Base-by-base conservation (phyloP, 2,797 vertebrate species). In the Chelonia mydas region DNA sequence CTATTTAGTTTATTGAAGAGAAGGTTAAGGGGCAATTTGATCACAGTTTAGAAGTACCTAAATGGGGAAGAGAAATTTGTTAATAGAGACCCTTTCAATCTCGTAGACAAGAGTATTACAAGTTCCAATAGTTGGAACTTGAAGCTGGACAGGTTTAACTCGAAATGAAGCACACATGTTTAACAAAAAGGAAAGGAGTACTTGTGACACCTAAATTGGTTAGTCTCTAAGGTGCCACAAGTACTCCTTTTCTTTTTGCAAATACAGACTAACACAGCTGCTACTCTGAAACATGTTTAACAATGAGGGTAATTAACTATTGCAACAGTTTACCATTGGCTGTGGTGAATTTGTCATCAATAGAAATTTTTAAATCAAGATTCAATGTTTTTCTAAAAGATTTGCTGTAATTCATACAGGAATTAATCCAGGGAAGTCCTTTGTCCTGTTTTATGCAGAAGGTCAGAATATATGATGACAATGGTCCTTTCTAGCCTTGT, bases 1-100 rank as follows among this genome's bases (percentile, higher is more conserved):
- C 81, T 57, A 1, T 28, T 25, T 78, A 78, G 87, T 86, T 82
- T 21, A 13, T 94, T 88, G 84, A 28, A 68, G 87, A 47, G 55
- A 23, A 65, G 61, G 37, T 55, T 55, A 86, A 17, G 81, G n/a
- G 10, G 33, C 3, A 74, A 49, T 72, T 17, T n/a, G 84, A 84
- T 25, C 25, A 65, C 33, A 6, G 17, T 95, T 91, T 90, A 61
- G 90, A 27, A 90, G 86, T 51, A 90, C 93, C 92, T 95, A 0
- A 53, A 28, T 81, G 79, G 88, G 88, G 61, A 95, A 90, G 53
- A 72, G 72, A 7, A 86, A 9, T 53, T 92, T 33, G 61, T 93
- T 81, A 90, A 84, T 86, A 89, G 86, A 95, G 90, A 41, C 3
- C 51, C 82, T 79, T 47, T 21, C 85, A n/a, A 17, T 83, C 21